Evolutionary conservation across 2,113 vertebrate genomes (phyloP), one percentile per base, ranked within the genome.

Genomic region (Murina feae): DNA sequence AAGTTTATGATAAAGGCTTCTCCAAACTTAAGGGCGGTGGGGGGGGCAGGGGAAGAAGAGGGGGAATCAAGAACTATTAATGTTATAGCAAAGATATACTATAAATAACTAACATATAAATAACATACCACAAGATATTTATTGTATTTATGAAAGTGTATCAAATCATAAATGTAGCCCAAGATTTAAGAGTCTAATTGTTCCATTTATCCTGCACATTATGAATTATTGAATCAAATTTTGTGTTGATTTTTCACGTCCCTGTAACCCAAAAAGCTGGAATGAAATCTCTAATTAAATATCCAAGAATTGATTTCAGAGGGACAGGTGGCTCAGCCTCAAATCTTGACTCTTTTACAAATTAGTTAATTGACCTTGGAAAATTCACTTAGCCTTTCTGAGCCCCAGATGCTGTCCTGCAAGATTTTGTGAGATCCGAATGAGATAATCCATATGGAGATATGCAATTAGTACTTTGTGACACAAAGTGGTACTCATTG

Each of bases 321-420:
- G 76, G 47, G 81, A 63, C 58, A 87, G 39, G 35, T 72, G 68
- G 30, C 47, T 42, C 42, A 49, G 9, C 44, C 60, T 86, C 55
- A 78, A 82, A 74, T 76, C 69, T 86, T 79, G 66, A 88, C 65
- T 94, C 25, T 95, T 68, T 58, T 5, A 16, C 81, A 94, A 94
- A 42, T 94, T 93, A 69, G 53, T 91, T 90, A 76, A 89, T 28
- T 79, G 75, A 58, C 69, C 39, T 81, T 93, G 25, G 49, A 75
- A 91, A 81, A 93, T 53, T 82, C 23, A 37, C 20, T 72, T 80
- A 21, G 49, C 39, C 3, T 79, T 91, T 75, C 71, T 30, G 32
- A 86, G 93, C 39, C 28, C 37, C 18, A 44, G n/a, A 65, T 86
- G 37, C 65, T 71, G 28, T 76, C n/a, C 81, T 63, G 5, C 8